phyloP scores from a whole-genome alignment of 2,797 vertebrate genomes.

The Naso thynnoides region DNA sequence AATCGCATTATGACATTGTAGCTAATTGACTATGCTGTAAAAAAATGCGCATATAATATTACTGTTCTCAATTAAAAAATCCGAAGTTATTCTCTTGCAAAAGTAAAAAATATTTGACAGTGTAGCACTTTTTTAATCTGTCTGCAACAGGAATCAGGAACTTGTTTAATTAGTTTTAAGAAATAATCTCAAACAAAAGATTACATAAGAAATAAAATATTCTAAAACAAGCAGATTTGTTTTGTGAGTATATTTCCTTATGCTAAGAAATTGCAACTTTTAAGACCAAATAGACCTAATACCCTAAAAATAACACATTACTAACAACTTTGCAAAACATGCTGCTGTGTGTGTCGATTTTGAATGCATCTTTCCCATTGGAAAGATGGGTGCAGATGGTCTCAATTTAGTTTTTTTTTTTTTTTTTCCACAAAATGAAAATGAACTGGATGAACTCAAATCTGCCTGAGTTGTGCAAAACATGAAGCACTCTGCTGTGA shows the following conservation, averaged over 20 bases:
- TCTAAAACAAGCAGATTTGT: not conserved
- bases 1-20: not conserved
- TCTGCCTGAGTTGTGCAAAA: not conserved
- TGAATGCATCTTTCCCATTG: not conserved
- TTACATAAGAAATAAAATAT: not conserved
- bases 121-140: not conserved
- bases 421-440: constrained; percentile 16
- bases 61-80: not conserved
- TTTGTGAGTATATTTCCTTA: no score
- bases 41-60: not conserved
- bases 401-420: constrained; percentile 1
- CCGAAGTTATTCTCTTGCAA: not conserved
- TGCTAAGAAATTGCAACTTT: no score
- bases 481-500: no score
- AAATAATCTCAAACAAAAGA: not conserved
- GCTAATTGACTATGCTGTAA: no score
- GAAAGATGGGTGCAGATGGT: not conserved
- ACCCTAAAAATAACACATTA: no score
- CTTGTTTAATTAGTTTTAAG: not conserved
- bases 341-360: not conserved
- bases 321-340: not conserved
- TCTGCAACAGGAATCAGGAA: not conserved
- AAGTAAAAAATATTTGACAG: not conserved
- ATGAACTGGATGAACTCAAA: not conserved
- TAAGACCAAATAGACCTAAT: no score